Conservation (phyloP, 2,797 vertebrate species). For the Tiaroga cobitis region DNA sequence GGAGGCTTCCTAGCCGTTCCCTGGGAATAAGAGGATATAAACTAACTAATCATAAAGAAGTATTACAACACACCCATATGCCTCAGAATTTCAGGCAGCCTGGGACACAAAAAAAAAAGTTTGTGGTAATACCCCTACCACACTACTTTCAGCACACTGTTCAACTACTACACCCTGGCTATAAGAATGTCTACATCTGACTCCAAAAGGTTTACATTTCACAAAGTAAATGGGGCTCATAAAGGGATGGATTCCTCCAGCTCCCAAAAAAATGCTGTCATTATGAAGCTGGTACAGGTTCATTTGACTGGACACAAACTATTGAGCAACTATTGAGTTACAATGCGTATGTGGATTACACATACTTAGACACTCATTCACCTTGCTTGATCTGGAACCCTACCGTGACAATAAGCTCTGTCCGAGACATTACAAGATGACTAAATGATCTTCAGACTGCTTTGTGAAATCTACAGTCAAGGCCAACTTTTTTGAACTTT, state of each 20-base stretch:
- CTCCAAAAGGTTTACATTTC: conserved; percentile 50
- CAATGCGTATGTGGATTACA: conserved; percentile 11
- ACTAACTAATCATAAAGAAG: background rate
- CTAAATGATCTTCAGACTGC: background rate
- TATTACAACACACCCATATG: conserved; percentile 2
- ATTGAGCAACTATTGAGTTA: conserved; percentile 1
- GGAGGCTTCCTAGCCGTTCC: background rate
- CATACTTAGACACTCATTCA: conserved; percentile 29
- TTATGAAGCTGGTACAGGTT: conserved; percentile 8
- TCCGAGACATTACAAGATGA: background rate
- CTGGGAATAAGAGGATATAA: background rate
- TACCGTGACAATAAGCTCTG: conserved; percentile 26
- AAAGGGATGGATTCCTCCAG: conserved; percentile 38
- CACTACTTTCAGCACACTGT: background rate
- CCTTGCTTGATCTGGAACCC: conserved; percentile 17
- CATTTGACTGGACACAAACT: conserved; percentile 10
- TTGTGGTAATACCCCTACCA: background rate
- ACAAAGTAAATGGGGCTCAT: conserved; percentile 40
- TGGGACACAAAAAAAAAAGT: background rate
- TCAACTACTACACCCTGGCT: background rate
- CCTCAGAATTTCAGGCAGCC: background rate
- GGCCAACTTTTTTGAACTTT: background rate
- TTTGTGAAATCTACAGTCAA: background rate
- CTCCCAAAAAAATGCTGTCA: background rate
- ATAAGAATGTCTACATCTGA: conserved; percentile 34